Evolutionary conservation across 2,888 invertebrate genomes (phyloP), one percentile per base, ranked within the genome.

Genomic region (Petrophora chlorosata): DNA sequence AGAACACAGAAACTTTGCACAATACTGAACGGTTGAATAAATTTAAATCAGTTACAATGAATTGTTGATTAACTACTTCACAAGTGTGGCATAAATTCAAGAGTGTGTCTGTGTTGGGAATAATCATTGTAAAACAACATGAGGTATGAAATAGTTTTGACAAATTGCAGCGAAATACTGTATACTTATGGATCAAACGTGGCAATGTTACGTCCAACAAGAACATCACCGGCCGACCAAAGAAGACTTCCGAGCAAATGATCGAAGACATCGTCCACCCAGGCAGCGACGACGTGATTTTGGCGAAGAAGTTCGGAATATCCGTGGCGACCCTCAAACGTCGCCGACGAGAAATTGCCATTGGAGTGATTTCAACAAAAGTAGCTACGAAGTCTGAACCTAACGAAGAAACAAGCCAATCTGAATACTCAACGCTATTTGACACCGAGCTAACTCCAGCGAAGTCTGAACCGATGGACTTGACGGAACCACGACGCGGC

Each of bases 171-270:
- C 34, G 22, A 13, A 22, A 34, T n/a, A 34, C 34, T 3, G 34
- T 34, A 1, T 34, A 34, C 14, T n/a, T 34, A n/a, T 34, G 34
- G 34, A 34, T 34, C 19, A 34, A 22, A 22, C 22, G 34, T 12
- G 34, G 34, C 13, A 34, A 34, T 3, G 8, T 10, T 3, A 14
- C 25, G 15, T 35, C 9, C 9, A 25, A 9, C 10, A 25, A 9
- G n/a, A 22, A 12, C n/a, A 9, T 23, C 8, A 9, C 15, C 3
- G 25, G 25, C 4, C 23, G 9, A 25, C 25, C 12, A 2, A 35
- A 15, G 25, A 35, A 25, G 10, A 34, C 5, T 8, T 14, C 25
- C 3, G 35, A 14, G 15, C 14, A 35, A 35, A 25, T 25, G 35
- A 25, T 25, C 4, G 25, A 25, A 5, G 15, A 15, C n/a, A 25